These are phyloP conservation scores for Phengaris alcon DNA, from an alignment of 2,888 invertebrate species.

Conservation along the genomic window DNA sequence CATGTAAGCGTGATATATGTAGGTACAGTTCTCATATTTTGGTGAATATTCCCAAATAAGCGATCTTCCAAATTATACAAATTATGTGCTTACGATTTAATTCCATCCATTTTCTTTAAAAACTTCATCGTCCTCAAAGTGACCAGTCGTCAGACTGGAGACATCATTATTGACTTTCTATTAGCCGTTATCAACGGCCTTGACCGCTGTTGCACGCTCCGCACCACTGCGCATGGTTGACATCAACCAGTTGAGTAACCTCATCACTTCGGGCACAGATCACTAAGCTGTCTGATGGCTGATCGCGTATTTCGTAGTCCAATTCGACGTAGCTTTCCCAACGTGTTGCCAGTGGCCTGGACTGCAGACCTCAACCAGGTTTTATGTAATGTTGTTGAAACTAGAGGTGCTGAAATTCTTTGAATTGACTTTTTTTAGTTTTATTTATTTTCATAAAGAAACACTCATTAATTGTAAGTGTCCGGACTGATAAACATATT, in stretches of 20 bases:
- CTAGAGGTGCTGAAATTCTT: conserved; percentile 54
- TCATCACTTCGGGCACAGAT: conserved; percentile 57
- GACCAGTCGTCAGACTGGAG: neutral
- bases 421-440: no score
- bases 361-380: conserved; percentile 64
- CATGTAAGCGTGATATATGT: no score
- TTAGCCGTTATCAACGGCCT: conserved; percentile 2
- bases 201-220: conserved; percentile 18
- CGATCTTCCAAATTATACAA: no score
- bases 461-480: no score
- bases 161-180: neutral
- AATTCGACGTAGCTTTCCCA: conserved; percentile 76
- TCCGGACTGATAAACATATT: no score
- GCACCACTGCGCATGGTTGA: conserved; percentile 25
- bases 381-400: conserved; percentile 77
- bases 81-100: no score
- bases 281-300: conserved; percentile 55
- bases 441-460: no score
- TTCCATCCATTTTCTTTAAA: no score
- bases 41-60: no score
- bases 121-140: no score
- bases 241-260: conserved; percentile 52
- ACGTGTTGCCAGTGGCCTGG: conserved; percentile 61
- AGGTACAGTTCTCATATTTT: no score
- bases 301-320: conserved; percentile 68